A percentile compares a stretch with the other conserved stretches of the same genome.
Evolutionary conservation across 1,140 invertebrate species (phyloP).

Genomic region (Bombus haemorrhoidalis): DNA sequence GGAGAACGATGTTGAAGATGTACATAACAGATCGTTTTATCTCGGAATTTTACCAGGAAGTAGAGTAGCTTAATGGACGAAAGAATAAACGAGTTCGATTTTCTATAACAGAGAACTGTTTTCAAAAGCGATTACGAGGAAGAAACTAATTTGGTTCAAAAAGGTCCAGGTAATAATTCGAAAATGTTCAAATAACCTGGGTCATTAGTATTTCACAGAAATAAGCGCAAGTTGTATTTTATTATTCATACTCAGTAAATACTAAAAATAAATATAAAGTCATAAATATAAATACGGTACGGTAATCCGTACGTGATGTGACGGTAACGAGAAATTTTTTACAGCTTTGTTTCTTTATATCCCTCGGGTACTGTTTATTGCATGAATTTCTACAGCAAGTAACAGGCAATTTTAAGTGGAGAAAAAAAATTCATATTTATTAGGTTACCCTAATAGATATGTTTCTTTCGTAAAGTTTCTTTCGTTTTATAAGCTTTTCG

Average conservation of each 20-base stretch:
- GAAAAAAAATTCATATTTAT: too few species aligned
- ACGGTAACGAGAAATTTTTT: too few species aligned
- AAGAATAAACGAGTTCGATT: too few species aligned
- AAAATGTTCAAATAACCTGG: fast-evolving
- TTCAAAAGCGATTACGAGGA: fast-evolving
- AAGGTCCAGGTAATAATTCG: fast-evolving
- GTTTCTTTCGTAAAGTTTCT: too few species aligned
- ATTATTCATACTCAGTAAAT: too few species aligned
- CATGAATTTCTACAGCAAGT: fast-evolving
- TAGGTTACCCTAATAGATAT: too few species aligned
- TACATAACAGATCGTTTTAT: background rate
- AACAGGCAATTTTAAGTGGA: fast-evolving
- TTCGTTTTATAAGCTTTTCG: fast-evolving
- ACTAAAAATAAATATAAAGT: fast-evolving
- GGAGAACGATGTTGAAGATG: background rate
- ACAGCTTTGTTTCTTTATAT: too few species aligned
- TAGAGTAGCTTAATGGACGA: background rate
- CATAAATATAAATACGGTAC: fast-evolving
- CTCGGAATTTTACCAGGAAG: background rate
- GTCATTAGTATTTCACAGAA: fast-evolving
- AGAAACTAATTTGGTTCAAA: fast-evolving
- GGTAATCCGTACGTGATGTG: fast-evolving
- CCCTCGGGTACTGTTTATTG: fast-evolving
- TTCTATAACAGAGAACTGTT: fast-evolving
- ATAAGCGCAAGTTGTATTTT: fast-evolving